These are phyloP conservation scores for Hephaestus fuliginosus DNA, from an alignment of 2,797 vertebrate species.

Conservation along the genomic window DNA sequence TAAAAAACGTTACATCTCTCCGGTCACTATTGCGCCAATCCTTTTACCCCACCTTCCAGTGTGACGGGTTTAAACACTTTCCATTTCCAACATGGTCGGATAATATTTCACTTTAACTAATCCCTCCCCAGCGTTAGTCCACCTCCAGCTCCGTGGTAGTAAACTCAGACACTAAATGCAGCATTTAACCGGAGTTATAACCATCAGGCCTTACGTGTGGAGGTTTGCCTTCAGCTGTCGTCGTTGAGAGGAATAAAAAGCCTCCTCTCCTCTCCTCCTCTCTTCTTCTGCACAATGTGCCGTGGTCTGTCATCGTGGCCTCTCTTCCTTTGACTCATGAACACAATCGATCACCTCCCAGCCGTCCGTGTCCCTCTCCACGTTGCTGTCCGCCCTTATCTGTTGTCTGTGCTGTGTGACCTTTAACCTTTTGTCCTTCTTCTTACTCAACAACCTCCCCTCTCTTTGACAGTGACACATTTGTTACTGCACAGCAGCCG, in stretches of 20 bases:
- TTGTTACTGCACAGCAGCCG: conserved; percentile 2
- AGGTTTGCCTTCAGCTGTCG: background rate
- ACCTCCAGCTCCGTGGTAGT: background rate
- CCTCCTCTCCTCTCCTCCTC: too few relatives aligned
- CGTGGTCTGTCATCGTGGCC: background rate
- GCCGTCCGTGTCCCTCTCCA: background rate
- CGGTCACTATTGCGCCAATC: background rate
- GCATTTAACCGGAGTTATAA: conserved; percentile 9
- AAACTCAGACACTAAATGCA: conserved; percentile 12
- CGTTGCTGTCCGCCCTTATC: conserved; percentile 8
- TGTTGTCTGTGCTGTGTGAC: conserved; percentile 32
- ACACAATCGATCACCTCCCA: conserved; percentile 27
- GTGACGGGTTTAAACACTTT: background rate
- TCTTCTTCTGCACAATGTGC: background rate
- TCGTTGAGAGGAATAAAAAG: background rate
- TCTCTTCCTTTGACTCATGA: conserved; percentile 24
- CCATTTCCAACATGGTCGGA: too few relatives aligned
- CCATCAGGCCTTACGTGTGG: background rate
- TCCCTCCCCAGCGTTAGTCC: background rate
- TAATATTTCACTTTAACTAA: background rate
- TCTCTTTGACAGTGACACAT: conserved; percentile 18
- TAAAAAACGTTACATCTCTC: background rate
- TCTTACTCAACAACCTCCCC: conserved; percentile 10
- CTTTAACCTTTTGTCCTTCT: conserved; percentile 39
- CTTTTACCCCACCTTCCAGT: background rate